A percentile compares a stretch with the other conserved stretches of the same genome.
Conservation (phyloP, 2,797 vertebrate species). For the Pyrocephalus nanus region DNA sequence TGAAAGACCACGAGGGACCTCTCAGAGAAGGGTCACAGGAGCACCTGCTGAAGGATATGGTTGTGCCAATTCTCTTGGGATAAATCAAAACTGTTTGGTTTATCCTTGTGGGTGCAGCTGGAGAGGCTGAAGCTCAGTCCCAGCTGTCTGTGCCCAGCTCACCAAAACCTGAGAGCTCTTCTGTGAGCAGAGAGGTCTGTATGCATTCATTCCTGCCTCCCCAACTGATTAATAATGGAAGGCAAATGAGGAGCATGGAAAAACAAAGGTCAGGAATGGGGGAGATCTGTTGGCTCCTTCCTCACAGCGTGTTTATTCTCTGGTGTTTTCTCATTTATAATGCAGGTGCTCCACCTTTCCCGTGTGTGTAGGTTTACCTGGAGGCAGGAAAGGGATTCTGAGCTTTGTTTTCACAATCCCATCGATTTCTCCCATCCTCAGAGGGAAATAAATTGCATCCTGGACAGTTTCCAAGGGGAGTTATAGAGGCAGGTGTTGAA, state of each 20-base stretch:
- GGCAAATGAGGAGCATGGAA: neutral
- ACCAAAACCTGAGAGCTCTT: neutral
- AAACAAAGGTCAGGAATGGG: neutral
- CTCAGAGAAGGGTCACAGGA: neutral
- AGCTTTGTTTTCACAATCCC: neutral
- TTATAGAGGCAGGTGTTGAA: neutral
- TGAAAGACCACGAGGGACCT: neutral
- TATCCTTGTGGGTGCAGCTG: neutral
- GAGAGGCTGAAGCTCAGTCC: neutral
- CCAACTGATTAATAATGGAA: neutral
- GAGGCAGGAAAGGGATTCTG: neutral
- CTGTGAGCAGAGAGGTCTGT: neutral
- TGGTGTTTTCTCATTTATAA: neutral
- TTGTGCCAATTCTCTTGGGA: neutral
- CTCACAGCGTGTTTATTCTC: neutral
- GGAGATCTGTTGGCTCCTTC: neutral
- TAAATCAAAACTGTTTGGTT: neutral
- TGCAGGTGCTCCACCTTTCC: neutral
- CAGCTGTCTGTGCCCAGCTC: neutral
- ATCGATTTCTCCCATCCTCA: neutral
- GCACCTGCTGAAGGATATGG: neutral
- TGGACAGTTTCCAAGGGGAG: neutral
- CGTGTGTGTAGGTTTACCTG: neutral
- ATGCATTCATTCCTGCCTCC: neutral
- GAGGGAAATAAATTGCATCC: neutral